phyloP scores from a whole-genome alignment of 2,113 vertebrate species.

The Tragelaphus imberbis region DNA sequence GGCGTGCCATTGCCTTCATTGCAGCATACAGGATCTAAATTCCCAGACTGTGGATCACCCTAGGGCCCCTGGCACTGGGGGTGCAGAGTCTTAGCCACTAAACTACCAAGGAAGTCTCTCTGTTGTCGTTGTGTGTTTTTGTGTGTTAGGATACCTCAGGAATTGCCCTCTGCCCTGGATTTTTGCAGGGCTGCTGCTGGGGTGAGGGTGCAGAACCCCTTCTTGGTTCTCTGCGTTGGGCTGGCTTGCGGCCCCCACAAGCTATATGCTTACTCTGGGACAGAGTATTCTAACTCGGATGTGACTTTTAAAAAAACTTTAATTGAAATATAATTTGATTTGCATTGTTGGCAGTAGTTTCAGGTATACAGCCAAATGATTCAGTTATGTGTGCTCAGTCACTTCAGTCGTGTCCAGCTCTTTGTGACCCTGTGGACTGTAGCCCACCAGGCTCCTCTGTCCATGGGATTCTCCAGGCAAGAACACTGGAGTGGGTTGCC shows the following conservation, averaged over 20 bases:
- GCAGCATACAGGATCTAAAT: not conserved
- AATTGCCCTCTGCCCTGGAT: not conserved
- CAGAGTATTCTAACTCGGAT: not conserved
- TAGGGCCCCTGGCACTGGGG: not conserved
- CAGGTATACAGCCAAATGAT: not conserved
- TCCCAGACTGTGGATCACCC: not conserved
- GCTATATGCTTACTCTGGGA: not conserved
- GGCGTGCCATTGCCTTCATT: too few species aligned
- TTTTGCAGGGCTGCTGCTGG: not conserved
- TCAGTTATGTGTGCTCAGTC: not conserved
- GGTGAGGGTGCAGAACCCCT: not conserved
- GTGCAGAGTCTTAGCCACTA: not conserved
- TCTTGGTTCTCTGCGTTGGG: not conserved
- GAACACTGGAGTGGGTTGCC: not conserved
- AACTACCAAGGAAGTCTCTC: not conserved
- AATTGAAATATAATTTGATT: not conserved
- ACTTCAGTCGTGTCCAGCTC: not conserved
- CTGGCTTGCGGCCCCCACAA: not conserved
- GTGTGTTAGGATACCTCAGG: not conserved
- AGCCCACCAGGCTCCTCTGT: not conserved
- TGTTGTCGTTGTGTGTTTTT: not conserved
- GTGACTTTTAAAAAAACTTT: not conserved
- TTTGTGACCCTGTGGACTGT: not conserved
- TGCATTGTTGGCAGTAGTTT: not conserved
- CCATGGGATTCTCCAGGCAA: not conserved